Percentiles rank a stretch among this genome's conserved stretches.
phyloP scores from a whole-genome alignment of 2,797 vertebrate species.

The Margarornis squamiger region DNA sequence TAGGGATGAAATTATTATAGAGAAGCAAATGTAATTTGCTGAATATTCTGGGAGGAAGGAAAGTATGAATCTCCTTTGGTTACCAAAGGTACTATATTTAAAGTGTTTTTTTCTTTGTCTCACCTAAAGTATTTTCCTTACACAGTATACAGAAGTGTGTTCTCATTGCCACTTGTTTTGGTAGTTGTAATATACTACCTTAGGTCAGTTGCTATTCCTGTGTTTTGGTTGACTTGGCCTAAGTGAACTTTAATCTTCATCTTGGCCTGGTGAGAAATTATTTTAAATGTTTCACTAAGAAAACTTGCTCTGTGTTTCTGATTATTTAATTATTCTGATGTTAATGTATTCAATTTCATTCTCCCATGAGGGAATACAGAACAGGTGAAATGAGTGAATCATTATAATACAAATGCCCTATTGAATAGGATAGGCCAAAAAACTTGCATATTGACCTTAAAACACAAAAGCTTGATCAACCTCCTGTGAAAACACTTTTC shows the following conservation, averaged over 20 bases:
- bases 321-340: background rate
- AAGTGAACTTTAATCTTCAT: background rate
- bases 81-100: slow-evolving; percentile 20
- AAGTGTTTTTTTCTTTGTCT: background rate
- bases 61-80: slow-evolving; percentile 30
- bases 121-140: background rate
- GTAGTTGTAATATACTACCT: background rate
- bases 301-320: background rate
- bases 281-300: background rate
- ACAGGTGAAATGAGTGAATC: background rate
- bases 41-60: slow-evolving; percentile 56
- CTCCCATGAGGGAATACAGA: background rate
- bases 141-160: background rate
- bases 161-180: background rate
- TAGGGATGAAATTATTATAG: slow-evolving; percentile 72
- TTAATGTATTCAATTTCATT: background rate
- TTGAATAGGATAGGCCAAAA: background rate
- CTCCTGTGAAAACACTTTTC: background rate
- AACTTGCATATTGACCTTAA: background rate
- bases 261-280: background rate
- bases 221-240: slow-evolving; percentile 29
- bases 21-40: slow-evolving; percentile 60
- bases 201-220: background rate
- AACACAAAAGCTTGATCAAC: background rate
- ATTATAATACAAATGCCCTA: background rate